phyloP scores from a whole-genome alignment of 92 coral and sea anemone species.

The Pocillopora grandis region DNA sequence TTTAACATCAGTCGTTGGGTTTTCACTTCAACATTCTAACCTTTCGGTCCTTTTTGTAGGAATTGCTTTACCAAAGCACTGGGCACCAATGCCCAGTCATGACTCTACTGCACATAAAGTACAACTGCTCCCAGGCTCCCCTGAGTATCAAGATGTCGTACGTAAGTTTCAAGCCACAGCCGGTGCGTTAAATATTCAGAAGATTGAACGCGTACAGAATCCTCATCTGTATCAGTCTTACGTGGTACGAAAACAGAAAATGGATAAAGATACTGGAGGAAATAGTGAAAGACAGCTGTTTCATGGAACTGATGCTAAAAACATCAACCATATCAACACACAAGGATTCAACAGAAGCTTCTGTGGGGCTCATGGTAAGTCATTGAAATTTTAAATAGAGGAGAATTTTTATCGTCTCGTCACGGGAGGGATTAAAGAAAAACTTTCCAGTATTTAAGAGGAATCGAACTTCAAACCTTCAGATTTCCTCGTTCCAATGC shows the following conservation, averaged over 20 bases:
- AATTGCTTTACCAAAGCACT: constrained; percentile 29
- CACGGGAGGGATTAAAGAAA: too few species aligned
- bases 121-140: constrained; percentile 26
- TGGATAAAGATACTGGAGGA: constrained; percentile 29
- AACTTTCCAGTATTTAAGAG: too few species aligned
- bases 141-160: constrained; percentile 57
- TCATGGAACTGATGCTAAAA: constrained; percentile 28
- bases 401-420: too few species aligned
- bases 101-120: constrained; percentile 29
- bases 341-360: constrained; percentile 41
- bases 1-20: background rate
- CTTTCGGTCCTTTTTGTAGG: constrained; percentile 4
- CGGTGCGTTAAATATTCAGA: background rate
- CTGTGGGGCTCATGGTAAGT: constrained; percentile 4
- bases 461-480: too few species aligned
- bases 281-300: constrained; percentile 38
- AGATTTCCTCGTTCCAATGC: too few species aligned
- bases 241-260: constrained; percentile 36
- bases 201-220: constrained; percentile 50
- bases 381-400: too few species aligned
- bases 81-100: constrained; percentile 48
- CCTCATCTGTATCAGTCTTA: constrained; percentile 47
- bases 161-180: constrained; percentile 17
- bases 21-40: background rate
- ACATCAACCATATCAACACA: constrained; percentile 24